These are phyloP conservation scores for human DNA, from an alignment of 2,113 vertebrate species.

Conservation along the genomic window DNA sequence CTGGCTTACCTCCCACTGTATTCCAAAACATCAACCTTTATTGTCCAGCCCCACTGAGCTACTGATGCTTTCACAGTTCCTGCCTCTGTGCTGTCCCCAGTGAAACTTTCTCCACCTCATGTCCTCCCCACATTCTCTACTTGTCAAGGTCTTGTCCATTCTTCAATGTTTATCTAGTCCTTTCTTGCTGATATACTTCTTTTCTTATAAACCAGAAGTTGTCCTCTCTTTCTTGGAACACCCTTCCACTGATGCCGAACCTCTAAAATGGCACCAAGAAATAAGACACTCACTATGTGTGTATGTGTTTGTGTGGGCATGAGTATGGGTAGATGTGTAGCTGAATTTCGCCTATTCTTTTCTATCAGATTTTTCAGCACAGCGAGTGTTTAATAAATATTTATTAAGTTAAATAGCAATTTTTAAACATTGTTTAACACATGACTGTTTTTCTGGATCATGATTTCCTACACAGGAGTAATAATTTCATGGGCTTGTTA, in stretches of 20 bases:
- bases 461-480: slow-evolving; percentile 30
- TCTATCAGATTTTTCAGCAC: neutral
- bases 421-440: neutral
- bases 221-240: neutral
- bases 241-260: neutral
- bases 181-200: neutral
- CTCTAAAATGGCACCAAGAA: neutral
- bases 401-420: slow-evolving; percentile 36
- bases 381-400: neutral
- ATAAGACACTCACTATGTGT: neutral
- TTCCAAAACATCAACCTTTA: neutral
- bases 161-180: neutral
- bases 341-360: neutral
- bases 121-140: neutral
- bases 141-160: neutral
- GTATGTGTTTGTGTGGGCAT: neutral
- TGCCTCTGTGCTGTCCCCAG: neutral
- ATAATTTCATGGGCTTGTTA: slow-evolving; percentile 20
- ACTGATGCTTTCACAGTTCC: neutral
- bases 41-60: neutral
- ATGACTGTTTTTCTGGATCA: neutral
- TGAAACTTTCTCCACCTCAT: neutral
- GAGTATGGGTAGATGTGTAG: neutral
- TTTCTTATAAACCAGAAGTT: neutral
- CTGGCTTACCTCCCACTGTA: neutral